Percentiles rank a stretch among this genome's conserved stretches.
phyloP scores from a whole-genome alignment of 2,797 vertebrate genomes.

The Paedocypris micromegethes region DNA sequence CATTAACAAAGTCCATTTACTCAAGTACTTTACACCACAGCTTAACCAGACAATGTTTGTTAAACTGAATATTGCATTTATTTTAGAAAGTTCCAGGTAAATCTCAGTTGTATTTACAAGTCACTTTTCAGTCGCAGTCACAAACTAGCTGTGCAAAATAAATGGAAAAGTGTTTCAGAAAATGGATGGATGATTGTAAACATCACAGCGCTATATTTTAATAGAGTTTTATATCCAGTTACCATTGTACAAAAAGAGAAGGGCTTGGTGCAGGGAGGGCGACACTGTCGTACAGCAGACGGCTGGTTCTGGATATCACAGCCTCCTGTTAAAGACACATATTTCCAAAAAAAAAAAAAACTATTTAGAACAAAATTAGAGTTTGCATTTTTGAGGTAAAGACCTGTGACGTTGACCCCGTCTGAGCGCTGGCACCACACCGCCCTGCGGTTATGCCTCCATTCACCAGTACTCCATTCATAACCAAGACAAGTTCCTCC shows the following conservation, averaged over 20 bases:
- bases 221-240: constrained; percentile 14
- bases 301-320: constrained; percentile 68
- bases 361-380: not conserved
- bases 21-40: too few relatives aligned
- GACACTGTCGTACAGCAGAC: constrained; percentile 65
- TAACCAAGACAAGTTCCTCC: constrained; percentile 79
- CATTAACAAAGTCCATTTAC: too few relatives aligned
- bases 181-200: not conserved
- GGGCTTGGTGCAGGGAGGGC: constrained; percentile 74
- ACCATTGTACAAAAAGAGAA: constrained; percentile 85
- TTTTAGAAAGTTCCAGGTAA: too few relatives aligned
- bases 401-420: constrained; percentile 80
- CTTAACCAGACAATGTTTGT: too few relatives aligned
- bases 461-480: constrained; percentile 72
- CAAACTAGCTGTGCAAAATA: too few relatives aligned
- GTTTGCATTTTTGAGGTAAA: not conserved
- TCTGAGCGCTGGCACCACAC: constrained; percentile 85
- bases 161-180: too few relatives aligned
- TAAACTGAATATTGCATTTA: too few relatives aligned
- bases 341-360: not conserved
- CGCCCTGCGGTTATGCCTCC: constrained; percentile 70
- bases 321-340: constrained; percentile 64
- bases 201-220: not conserved
- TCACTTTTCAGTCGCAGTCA: too few relatives aligned
- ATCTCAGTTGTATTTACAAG: too few relatives aligned